A percentile compares a stretch with the other conserved stretches of the same genome.
Conservation (phyloP, 2,888 invertebrate genomes). For the Mythimna lalbum region DNA sequence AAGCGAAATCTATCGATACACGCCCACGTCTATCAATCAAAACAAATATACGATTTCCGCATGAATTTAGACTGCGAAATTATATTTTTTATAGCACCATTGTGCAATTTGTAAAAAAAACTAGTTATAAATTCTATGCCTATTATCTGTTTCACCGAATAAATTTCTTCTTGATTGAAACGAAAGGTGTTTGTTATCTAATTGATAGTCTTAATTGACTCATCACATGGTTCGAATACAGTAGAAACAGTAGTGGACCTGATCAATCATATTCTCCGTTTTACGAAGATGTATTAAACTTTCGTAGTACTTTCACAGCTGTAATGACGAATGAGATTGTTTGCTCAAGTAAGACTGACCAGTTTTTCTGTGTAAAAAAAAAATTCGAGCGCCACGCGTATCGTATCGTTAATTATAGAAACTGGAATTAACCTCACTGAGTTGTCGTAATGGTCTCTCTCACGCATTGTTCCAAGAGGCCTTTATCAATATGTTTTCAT, state of each 20-base stretch:
- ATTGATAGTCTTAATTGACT: constrained; percentile 71
- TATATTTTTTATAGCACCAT: constrained; percentile 62
- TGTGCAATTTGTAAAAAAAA: constrained; percentile 60
- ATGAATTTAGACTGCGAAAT: constrained; percentile 67
- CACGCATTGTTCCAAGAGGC: constrained; percentile 59
- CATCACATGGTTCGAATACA: constrained; percentile 66
- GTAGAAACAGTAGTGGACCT: constrained; percentile 71
- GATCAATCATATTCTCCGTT: constrained; percentile 78
- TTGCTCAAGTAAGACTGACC: constrained; percentile 68
- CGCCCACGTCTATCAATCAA: constrained; percentile 70
- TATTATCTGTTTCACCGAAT: constrained; percentile 57
- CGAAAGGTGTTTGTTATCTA: constrained; percentile 67
- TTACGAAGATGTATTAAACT: constrained; percentile 66
- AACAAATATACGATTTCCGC: constrained; percentile 69
- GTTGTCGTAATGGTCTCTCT: constrained; percentile 62
- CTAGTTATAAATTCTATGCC: constrained; percentile 49
- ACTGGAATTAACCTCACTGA: constrained; percentile 65
- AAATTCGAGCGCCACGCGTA: constrained; percentile 59
- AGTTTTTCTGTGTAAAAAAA: constrained; percentile 67
- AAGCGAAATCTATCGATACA: constrained; percentile 73
- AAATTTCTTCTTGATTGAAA: constrained; percentile 67
- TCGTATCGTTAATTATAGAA: constrained; percentile 71
- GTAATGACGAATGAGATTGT: constrained; percentile 74
- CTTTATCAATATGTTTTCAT: constrained; percentile 48
- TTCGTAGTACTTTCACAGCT: constrained; percentile 77